Base-by-base conservation (phyloP, 2,113 vertebrate genomes). In the Lepisosteus oculatus region DNA sequence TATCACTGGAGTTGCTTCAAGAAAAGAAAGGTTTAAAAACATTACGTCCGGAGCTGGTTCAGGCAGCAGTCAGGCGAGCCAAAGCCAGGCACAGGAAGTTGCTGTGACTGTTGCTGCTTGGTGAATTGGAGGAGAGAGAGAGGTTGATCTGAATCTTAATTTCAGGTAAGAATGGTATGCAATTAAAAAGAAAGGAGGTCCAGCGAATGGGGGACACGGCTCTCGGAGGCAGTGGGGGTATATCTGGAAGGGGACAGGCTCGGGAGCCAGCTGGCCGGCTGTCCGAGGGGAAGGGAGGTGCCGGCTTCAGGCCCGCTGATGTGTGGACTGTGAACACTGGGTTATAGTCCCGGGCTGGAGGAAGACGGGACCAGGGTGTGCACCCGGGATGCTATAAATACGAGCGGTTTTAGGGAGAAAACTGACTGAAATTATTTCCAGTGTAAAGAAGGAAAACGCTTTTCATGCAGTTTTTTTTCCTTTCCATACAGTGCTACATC, bases 111-210 rank as follows among this genome's bases (percentile, higher is more conserved):
- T 68, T 7, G 15, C 42, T 51, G 54, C 44, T 68, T 68, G 66
- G 66, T 17, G 66, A 68, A 55, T 47, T 55, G 66, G 15, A 47
- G 66, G 66, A 68, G 66, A 41, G 66, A 55, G 66, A 41, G 66
- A 55, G 54, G 65, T 41, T 15, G 15, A 68, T n/a, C 54, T 41
- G 17, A 68, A 68, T 68, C 51, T 68, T 55, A 54, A 55, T 55
- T 41, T 68, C 29, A 68, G n/a, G 66, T 68, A 45, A 68, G 66
- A 45, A 66, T n/a, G 43, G 11, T 3, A 8, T 55, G 3, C 42
- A 12, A 12, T 29, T 13, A 54, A 55, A 68, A 15, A 55, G 44
- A 17, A 41, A 41, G 41, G 11, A 8, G 14, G 14, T 12, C 5
- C 4, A 42, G n/a, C 6, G 8, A 41, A 17, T 41, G 47, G 41